Evolutionary conservation across 2,888 invertebrate genomes (phyloP), one percentile per base, ranked within the genome.

Genomic region (Coleophora deauratella): DNA sequence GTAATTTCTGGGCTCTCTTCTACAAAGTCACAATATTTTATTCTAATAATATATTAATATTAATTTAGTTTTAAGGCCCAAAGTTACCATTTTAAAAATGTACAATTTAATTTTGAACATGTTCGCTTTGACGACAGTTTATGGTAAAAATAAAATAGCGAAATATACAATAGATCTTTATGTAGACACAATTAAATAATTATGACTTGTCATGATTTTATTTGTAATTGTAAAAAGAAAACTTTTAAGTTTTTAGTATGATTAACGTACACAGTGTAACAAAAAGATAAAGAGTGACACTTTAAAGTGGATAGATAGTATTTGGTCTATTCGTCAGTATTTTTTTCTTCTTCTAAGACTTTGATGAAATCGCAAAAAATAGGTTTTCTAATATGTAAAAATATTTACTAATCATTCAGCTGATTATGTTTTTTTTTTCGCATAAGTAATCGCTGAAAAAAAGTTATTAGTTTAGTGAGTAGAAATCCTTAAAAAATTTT

Each of bases 11-110:
- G 47, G 54, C 51, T 50, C 54, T 52, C 46, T 50, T 11, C 47
- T 37, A 45, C 40, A 50, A 52, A 50, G 61, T 63, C 61, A 57
- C 61, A 59, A 57, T 44, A 49, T 47, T 52, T 46, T 4, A 58
- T 57, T 55, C 55, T 58, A 60, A 59, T 55, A 59, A 52, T 51
- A 52, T 53, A 44, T 45, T 42, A 65, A 62, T 57, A 51, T 45
- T 59, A 57, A 49, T 52, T 40, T 76, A 73, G 73, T 59, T 51
- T 41, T 47, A 70, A 77, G 73, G 67, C 60, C 63, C 62, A 70
- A 70, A 66, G 81, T 81, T 81, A 81, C 81, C 81, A 77, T 74
- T 61, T 62, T 63, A 51, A 61, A 21, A 63, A 58, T 66, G 73
- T 78, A 80, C 74, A 78, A 78, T 75, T 64, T 66, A 62, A 52